Percentiles rank a stretch among this genome's conserved stretches.
Evolutionary conservation across 2,113 vertebrate species (phyloP).

Genomic region (Myiagra hebetior): DNA sequence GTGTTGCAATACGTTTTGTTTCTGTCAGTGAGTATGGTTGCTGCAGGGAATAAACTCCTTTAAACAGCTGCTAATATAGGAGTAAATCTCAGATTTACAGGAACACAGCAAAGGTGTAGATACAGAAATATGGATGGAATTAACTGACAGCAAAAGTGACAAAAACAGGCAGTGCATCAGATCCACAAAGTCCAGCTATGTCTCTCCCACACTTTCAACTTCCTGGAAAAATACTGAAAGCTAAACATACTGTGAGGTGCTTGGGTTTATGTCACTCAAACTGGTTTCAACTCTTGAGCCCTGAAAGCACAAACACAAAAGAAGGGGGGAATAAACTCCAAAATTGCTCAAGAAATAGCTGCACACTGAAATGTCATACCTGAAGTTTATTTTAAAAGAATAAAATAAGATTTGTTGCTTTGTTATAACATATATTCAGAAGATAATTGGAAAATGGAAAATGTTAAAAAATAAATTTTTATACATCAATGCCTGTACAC

Average conservation of each 20-base stretch:
- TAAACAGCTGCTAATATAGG: background rate
- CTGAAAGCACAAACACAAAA: background rate
- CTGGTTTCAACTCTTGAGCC: background rate
- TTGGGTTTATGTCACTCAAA: background rate
- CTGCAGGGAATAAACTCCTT: background rate
- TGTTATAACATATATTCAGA: background rate
- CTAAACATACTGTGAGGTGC: background rate
- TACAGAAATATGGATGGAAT: background rate
- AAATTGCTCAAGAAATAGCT: background rate
- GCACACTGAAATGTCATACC: background rate
- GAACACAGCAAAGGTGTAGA: background rate
- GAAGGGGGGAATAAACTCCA: background rate
- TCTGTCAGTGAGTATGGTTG: background rate
- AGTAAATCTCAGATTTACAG: background rate
- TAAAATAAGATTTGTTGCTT: background rate
- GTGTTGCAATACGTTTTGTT: background rate
- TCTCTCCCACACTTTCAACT: background rate
- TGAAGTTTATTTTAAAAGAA: background rate
- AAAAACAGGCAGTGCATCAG: background rate
- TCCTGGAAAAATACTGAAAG: background rate
- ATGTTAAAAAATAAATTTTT: background rate
- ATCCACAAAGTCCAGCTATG: background rate
- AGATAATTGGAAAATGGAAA: background rate
- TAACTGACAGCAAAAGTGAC: background rate
- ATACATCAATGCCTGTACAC: background rate